A percentile compares a stretch with the other conserved stretches of the same genome.
Evolutionary conservation across 2,888 invertebrate genomes (phyloP).

Genomic region (Punctoribates punctum): DNA sequence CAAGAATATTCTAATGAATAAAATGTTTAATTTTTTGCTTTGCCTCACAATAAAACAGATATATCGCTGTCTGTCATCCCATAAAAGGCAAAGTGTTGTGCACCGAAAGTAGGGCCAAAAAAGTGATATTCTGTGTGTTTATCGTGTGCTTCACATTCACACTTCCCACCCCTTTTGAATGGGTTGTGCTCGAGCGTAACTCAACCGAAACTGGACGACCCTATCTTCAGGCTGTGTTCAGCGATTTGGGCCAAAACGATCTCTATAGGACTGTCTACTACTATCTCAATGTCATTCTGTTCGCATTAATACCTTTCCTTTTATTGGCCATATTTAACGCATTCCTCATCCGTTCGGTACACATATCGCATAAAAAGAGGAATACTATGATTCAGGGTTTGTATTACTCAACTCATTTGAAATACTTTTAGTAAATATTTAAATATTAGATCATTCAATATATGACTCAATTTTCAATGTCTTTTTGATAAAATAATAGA

Average conservation of each 20-base stretch:
- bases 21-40: too few relatives aligned
- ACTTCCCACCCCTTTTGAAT: conserved; percentile 55
- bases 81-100: conserved; percentile 54
- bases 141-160: conserved; percentile 52
- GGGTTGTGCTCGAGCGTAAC: conserved; percentile 44
- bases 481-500: too few relatives aligned
- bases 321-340: conserved; percentile 57
- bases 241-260: conserved; percentile 47
- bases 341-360: conserved; percentile 54
- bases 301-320: conserved; percentile 56
- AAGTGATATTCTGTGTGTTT: conserved; percentile 51
- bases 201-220: conserved; percentile 42
- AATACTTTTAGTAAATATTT: too few relatives aligned
- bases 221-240: conserved; percentile 39
- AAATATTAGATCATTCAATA: too few relatives aligned
- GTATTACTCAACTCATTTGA: too few relatives aligned
- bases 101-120: conserved; percentile 51
- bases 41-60: conserved; percentile 45
- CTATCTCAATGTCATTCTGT: conserved; percentile 54
- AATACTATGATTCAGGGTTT: conserved; percentile 44
- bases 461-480: too few relatives aligned
- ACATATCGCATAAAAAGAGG: conserved; percentile 46
- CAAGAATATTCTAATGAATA: too few relatives aligned
- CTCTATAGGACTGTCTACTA: conserved; percentile 54
- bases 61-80: conserved; percentile 55